Percentiles rank a stretch among this genome's conserved stretches.
phyloP scores from a whole-genome alignment of 2,113 vertebrate genomes.

The Mesembrinibis cayennensis region DNA sequence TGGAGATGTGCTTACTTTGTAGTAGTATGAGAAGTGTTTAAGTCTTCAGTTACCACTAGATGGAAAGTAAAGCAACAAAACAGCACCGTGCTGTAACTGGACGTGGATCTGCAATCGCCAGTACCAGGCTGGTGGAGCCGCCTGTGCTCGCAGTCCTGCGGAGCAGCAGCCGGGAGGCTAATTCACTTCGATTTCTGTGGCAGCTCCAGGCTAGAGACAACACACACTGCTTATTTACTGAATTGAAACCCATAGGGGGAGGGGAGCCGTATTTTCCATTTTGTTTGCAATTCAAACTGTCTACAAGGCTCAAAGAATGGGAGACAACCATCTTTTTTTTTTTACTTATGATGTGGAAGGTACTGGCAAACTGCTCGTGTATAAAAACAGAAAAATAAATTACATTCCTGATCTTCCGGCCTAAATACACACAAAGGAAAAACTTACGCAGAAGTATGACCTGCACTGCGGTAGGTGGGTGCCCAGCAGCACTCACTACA shows the following conservation, averaged over 20 bases:
- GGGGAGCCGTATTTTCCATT: not conserved
- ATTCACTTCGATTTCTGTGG: not conserved
- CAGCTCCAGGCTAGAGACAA: not conserved
- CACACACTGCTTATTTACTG: not conserved
- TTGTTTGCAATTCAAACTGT: not conserved
- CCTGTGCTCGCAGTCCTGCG: not conserved
- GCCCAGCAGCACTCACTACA: not conserved
- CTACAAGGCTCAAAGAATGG: not conserved
- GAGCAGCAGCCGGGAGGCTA: not conserved
- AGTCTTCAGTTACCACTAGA: not conserved
- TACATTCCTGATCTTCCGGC: not conserved
- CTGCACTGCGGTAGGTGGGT: not conserved
- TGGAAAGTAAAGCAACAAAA: not conserved
- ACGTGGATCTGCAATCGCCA: fast-evolving
- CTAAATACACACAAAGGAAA: not conserved
- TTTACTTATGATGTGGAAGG: not conserved
- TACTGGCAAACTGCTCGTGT: not conserved
- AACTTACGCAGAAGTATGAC: not conserved
- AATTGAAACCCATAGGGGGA: not conserved
- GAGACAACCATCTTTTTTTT: not conserved
- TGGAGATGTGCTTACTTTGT: not conserved
- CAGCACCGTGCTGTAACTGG: not conserved
- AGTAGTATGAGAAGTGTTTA: not conserved
- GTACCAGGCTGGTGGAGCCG: not conserved
- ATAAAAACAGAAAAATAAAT: not conserved